These are phyloP conservation scores for Pandemis heparana DNA, from an alignment of 2,888 invertebrate genomes.

Conservation along the genomic window DNA sequence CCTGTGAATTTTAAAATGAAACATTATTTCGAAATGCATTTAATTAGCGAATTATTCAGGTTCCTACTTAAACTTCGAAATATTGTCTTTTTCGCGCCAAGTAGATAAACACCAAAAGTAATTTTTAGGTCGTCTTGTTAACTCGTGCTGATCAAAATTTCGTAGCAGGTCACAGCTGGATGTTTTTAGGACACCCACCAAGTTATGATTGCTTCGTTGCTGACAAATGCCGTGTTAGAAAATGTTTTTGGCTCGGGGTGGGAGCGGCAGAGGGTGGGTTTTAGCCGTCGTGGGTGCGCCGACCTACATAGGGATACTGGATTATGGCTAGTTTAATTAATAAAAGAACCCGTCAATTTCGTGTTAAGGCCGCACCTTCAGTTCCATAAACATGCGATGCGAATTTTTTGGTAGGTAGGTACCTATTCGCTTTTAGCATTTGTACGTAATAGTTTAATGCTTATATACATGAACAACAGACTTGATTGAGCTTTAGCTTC, in stretches of 20 bases:
- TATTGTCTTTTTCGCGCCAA: too few species aligned
- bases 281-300: constrained; percentile 58
- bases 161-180: not conserved
- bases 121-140: not conserved
- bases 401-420: not conserved
- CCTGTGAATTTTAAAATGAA: too few species aligned
- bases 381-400: not conserved
- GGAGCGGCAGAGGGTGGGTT: constrained; percentile 46
- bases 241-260: constrained; percentile 43
- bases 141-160: not conserved
- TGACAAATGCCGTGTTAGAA: constrained; percentile 31
- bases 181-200: not conserved
- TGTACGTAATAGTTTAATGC: too few species aligned
- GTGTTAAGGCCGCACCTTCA: constrained; percentile 50
- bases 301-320: constrained; percentile 64
- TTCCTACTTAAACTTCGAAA: too few species aligned
- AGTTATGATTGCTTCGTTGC: not conserved
- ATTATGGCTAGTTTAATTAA: constrained; percentile 62
- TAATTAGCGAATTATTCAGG: too few species aligned
- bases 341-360: constrained; percentile 52
- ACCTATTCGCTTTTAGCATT: not conserved
- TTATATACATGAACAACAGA: too few species aligned
- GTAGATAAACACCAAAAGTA: too few species aligned
- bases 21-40: too few species aligned
- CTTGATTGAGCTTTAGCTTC: too few species aligned